Conservation (phyloP, 2,113 vertebrate genomes). For the Pseudorasbora parva region DNA sequence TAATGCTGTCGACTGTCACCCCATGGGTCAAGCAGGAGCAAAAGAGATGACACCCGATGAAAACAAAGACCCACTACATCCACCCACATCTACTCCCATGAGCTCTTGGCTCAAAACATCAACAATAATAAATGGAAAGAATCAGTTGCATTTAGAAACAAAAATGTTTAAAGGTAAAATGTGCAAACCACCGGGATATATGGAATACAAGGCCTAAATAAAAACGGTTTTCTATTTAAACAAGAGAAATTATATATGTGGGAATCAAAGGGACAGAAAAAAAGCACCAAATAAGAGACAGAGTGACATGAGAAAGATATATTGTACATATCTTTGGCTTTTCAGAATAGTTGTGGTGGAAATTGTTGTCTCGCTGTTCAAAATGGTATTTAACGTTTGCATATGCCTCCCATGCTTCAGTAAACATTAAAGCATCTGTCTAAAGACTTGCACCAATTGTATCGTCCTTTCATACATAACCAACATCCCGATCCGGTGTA, state of each 20-base stretch:
- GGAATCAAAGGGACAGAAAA: neutral
- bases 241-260: neutral
- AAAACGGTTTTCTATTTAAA: neutral
- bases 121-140: constrained; percentile 39
- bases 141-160: constrained; percentile 14
- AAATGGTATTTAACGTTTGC: neutral
- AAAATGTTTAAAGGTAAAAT: neutral
- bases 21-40: constrained; percentile 32
- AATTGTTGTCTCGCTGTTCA: neutral
- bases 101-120: neutral
- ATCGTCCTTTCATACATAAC: neutral
- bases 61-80: constrained; percentile 43
- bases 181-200: neutral
- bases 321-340: neutral
- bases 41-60: constrained; percentile 17
- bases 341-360: neutral
- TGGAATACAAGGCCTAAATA: neutral
- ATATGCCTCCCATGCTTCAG: neutral
- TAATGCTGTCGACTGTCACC: neutral
- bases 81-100: constrained; percentile 16
- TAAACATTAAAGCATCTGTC: neutral
- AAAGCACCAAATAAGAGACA: neutral
- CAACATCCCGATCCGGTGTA: constrained; percentile 1
- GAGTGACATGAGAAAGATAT: neutral
- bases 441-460: neutral